Conservation (phyloP, 2,113 vertebrate genomes). For the Crotalus horridus region DNA sequence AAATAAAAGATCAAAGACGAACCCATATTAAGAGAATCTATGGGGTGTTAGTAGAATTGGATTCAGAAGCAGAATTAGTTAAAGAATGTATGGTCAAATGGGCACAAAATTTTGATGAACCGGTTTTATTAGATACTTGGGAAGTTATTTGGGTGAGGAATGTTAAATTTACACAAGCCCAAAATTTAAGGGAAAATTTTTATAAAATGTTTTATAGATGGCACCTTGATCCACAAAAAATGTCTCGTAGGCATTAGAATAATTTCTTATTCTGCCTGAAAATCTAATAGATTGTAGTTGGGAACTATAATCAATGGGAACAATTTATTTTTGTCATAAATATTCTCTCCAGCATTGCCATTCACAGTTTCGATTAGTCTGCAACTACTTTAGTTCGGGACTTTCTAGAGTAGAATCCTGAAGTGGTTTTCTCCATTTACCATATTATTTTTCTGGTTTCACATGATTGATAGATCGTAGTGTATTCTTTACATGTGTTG, state of each 20-base stretch:
- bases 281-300: conserved; percentile 39
- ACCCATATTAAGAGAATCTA: too few relatives aligned
- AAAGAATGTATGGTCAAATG: too few relatives aligned
- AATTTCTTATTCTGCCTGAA: conserved; percentile 51
- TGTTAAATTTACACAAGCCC: too few relatives aligned
- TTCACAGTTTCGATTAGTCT: conserved; percentile 2
- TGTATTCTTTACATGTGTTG: not conserved
- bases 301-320: conserved; percentile 7
- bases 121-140: too few relatives aligned
- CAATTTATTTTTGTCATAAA: not conserved
- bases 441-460: not conserved
- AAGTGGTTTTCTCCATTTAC: conserved; percentile 8
- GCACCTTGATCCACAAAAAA: too few relatives aligned
- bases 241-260: conserved; percentile 11
- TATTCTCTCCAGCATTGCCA: conserved; percentile 19
- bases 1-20: too few relatives aligned
- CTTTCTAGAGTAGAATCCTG: not conserved
- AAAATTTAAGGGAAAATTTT: too few relatives aligned
- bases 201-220: too few relatives aligned
- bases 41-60: too few relatives aligned
- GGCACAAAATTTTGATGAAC: too few relatives aligned
- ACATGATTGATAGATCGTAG: not conserved
- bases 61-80: too few relatives aligned
- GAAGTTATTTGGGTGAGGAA: too few relatives aligned
- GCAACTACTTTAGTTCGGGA: conserved; percentile 13